These are phyloP conservation scores for Heteropelma amictum DNA, from an alignment of 2,888 invertebrate species.

Conservation along the genomic window DNA sequence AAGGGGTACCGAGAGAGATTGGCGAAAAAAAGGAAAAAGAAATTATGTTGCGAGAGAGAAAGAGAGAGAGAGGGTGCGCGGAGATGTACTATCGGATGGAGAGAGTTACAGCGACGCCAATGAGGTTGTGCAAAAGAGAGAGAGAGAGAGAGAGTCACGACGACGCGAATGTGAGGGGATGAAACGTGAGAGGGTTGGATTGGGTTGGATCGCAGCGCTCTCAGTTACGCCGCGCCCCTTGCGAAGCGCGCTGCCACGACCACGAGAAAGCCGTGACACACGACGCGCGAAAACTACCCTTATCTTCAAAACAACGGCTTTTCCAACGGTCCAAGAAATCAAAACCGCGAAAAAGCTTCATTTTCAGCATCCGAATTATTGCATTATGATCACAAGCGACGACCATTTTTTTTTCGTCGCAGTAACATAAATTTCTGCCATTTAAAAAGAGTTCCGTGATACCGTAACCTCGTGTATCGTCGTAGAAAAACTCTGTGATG, in stretches of 20 bases:
- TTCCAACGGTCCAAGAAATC: not conserved
- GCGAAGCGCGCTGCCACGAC: constrained; percentile 73
- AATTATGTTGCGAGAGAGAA: not conserved
- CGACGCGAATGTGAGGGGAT: constrained; percentile 43
- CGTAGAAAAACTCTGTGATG: not conserved
- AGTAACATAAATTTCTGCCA: not conserved
- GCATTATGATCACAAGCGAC: not conserved
- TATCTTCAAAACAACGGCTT: constrained; percentile 1
- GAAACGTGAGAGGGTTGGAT: constrained; percentile 53
- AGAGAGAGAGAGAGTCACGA: constrained; percentile 43
- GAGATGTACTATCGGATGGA: constrained; percentile 6
- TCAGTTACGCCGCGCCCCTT: constrained; percentile 78
- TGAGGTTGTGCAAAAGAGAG: constrained; percentile 24
- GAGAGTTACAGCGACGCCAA: constrained; percentile 21
- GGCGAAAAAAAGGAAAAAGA: not conserved
- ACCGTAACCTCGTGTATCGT: not conserved
- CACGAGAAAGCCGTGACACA: constrained; percentile 47
- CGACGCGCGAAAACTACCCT: constrained; percentile 18
- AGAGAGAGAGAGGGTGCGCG: constrained; percentile 28
- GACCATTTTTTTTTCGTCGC: no score
- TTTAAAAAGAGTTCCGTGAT: not conserved
- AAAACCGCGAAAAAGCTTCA: not conserved
- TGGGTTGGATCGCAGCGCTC: constrained; percentile 68
- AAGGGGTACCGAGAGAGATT: not conserved
- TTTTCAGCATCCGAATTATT: not conserved